Conservation (phyloP, 2,113 vertebrate genomes). For the Plotosus lineatus region DNA sequence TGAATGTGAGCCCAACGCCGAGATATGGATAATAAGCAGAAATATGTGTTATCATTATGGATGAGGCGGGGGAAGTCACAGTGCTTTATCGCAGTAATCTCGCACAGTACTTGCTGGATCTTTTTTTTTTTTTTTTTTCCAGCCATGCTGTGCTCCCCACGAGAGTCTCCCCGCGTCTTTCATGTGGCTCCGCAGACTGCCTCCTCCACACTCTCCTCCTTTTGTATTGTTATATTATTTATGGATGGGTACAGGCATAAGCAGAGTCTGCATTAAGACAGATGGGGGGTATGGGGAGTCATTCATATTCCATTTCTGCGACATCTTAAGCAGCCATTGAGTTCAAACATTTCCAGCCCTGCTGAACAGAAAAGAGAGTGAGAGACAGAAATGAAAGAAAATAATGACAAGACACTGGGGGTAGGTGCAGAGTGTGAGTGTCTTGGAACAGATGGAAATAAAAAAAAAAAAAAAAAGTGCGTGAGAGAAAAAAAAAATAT, state of each 20-base stretch:
- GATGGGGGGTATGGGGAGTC: constrained; percentile 60
- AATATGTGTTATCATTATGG: constrained; percentile 45
- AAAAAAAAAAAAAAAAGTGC: constrained; percentile 63
- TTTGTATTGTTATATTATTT: constrained; percentile 80
- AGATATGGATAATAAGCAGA: constrained; percentile 38
- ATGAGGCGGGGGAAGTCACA: constrained; percentile 20
- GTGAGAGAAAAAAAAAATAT: constrained; percentile 54
- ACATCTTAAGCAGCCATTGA: constrained; percentile 69
- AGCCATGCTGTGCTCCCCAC: constrained; percentile 61
- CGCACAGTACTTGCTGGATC: constrained; percentile 22
- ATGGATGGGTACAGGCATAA: constrained; percentile 70
- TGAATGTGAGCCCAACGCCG: not conserved
- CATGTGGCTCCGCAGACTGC: constrained; percentile 65
- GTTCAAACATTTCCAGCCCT: constrained; percentile 71
- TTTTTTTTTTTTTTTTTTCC: too few species aligned
- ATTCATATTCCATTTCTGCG: constrained; percentile 75
- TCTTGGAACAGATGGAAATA: constrained; percentile 68
- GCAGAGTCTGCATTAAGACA: constrained; percentile 68
- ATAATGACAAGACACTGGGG: constrained; percentile 61
- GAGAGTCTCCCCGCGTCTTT: constrained; percentile 66
- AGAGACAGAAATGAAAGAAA: constrained; percentile 52
- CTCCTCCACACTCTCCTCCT: constrained; percentile 61
- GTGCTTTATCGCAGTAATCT: constrained; percentile 49
- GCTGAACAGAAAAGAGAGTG: constrained; percentile 58
- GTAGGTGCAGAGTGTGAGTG: constrained; percentile 52